Base-by-base conservation (phyloP, 2,888 invertebrate species). In the Campopleginae sp. region DNA sequence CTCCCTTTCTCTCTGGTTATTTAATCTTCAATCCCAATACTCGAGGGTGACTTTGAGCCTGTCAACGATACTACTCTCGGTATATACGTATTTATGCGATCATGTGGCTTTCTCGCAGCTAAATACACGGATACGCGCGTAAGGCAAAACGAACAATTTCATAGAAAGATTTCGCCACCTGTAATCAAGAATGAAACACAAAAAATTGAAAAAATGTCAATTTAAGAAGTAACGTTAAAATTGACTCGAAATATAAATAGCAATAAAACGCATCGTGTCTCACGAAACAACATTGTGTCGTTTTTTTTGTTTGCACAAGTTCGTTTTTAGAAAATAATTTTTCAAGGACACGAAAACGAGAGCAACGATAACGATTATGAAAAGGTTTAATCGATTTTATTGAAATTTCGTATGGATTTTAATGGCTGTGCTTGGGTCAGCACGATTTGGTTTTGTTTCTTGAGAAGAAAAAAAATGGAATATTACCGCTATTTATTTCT, bases 1-100 rank as follows among this genome's bases (percentile, higher is more conserved):
- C 27, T 51, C 48, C 51, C 63, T 51, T 33, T 33, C 48, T 79
- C 77, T 68, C 91, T 90, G 92, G 92, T 93, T 92, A 93, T 93
- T 93, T 93, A 93, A 93, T 93, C 92, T 92, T 89, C 92, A 93
- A 93, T 93, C 93, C 93, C 80, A 88, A 86, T 89, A 91, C 91
- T 92, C 90, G 89, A 92, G 91, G 92, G 88, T 87, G 88, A 85
- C 87, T 87, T 66, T 88, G 89, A 88, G 89, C 89, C 88, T 86
- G 91, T 91, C 90, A 91, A 85, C 89, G 92, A 92, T 91, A 90
- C 86, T 85, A 83, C 88, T 86, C 88, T 23, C 48, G 23, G 44
- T 65, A 46, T 61, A 44, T 61, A 61, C 14, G 23, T 74, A 17
- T 48, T 10, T 51, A 44, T 71, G 1, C 12, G 58, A 72, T 54